A percentile compares a stretch with the other conserved stretches of the same genome.
Evolutionary conservation across 2,888 invertebrate species (phyloP).

Genomic region (Allacma fusca): DNA sequence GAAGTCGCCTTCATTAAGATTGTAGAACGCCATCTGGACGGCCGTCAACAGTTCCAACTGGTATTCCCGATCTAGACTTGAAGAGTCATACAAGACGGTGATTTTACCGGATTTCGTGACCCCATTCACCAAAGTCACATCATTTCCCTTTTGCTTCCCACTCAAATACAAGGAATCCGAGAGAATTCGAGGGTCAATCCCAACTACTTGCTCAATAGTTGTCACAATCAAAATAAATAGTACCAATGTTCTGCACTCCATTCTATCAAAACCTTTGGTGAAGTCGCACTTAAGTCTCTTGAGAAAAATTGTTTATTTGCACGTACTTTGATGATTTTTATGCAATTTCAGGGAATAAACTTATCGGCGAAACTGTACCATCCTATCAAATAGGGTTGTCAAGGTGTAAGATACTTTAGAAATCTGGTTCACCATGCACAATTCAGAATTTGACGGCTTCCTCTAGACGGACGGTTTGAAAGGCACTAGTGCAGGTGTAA

Average conservation of each 20-base stretch:
- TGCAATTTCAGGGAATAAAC: background rate
- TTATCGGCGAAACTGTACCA: too few relatives aligned
- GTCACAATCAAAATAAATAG: background rate
- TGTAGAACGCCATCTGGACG: slow-evolving; percentile 43
- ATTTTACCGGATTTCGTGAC: background rate
- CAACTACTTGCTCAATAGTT: background rate
- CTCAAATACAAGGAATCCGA: background rate
- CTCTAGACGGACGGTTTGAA: too few relatives aligned
- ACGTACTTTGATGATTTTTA: background rate
- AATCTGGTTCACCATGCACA: too few relatives aligned
- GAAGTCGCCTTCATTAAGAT: slow-evolving; percentile 36
- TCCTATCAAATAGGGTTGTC: too few relatives aligned
- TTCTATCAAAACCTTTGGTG: background rate
- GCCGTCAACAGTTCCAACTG: slow-evolving; percentile 51
- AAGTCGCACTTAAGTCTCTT: background rate
- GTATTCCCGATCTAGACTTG: slow-evolving; percentile 49
- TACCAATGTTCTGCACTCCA: background rate
- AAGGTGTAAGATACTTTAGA: too few relatives aligned
- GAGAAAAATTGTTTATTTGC: background rate
- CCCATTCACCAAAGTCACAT: background rate
- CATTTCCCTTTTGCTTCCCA: background rate
- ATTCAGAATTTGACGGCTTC: too few relatives aligned
- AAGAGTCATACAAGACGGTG: slow-evolving; percentile 50
- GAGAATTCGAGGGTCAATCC: background rate
- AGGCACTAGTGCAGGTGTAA: too few relatives aligned